Conservation (phyloP, 2,113 vertebrate species). For the Thalassoma bifasciatum region DNA sequence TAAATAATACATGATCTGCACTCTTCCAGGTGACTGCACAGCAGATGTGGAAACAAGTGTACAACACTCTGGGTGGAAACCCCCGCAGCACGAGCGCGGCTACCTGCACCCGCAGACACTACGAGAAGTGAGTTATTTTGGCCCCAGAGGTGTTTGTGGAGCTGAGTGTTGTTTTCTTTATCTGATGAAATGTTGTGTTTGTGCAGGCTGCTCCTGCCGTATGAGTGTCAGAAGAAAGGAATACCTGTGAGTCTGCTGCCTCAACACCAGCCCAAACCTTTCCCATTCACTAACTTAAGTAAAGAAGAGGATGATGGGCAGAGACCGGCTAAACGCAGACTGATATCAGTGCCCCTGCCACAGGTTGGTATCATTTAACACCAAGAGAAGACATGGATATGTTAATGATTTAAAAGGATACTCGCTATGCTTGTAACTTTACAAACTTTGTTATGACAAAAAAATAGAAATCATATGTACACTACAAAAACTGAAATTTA, state of each 20-base stretch:
- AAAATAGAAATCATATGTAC: too few relatives aligned
- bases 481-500: too few relatives aligned
- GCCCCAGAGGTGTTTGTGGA: rapidly evolving
- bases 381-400: too few relatives aligned
- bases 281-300: slow-evolving; percentile 25
- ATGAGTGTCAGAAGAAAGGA: slow-evolving; percentile 80
- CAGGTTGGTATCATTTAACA: slow-evolving; percentile 62
- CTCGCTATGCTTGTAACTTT: too few relatives aligned
- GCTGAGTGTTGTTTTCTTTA: not conserved
- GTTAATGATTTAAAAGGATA: too few relatives aligned
- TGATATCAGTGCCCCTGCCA: slow-evolving; percentile 19
- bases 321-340: slow-evolving; percentile 57
- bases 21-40: slow-evolving; percentile 80
- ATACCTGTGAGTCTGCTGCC: slow-evolving; percentile 53
- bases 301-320: slow-evolving; percentile 53
- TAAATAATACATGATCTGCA: not conserved
- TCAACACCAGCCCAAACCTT: slow-evolving; percentile 59
- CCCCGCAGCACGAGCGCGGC: slow-evolving; percentile 86
- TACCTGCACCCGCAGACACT: slow-evolving; percentile 86
- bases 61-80: slow-evolving; percentile 84
- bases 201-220: slow-evolving; percentile 79
- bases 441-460: too few relatives aligned
- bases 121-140: slow-evolving; percentile 80
- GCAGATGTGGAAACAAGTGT: slow-evolving; percentile 86
- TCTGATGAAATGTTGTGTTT: not conserved